Evolutionary conservation across 2,113 vertebrate species (phyloP).

Genomic region (Hypanus sabinus): DNA sequence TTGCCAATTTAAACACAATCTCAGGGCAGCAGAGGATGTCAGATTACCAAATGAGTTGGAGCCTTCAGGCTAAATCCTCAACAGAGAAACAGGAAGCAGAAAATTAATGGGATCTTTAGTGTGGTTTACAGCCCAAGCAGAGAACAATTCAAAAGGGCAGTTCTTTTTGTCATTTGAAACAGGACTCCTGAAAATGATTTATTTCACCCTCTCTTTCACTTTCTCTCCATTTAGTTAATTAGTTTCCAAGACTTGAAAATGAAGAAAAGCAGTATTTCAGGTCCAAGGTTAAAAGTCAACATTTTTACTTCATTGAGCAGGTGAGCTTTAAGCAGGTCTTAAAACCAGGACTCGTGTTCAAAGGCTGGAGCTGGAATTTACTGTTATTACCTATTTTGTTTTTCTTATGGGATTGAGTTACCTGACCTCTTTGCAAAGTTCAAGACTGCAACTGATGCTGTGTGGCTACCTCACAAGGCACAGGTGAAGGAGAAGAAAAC

Average conservation of each 20-base stretch:
- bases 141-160: conserved; percentile 31
- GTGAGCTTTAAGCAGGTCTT: not conserved
- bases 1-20: not conserved
- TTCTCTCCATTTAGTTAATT: conserved; percentile 1
- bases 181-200: not conserved
- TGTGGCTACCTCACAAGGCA: not conserved
- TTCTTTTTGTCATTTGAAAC: conserved; percentile 30
- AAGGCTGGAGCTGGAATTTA: not conserved
- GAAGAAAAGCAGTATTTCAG: not conserved
- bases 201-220: not conserved
- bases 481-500: not conserved
- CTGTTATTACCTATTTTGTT: not conserved
- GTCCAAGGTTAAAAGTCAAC: not conserved
- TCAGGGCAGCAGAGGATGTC: not conserved
- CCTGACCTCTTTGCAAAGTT: not conserved
- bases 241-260: not conserved
- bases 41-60: not conserved
- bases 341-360: not conserved
- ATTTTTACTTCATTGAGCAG: not conserved
- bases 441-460: not conserved
- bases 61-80: conserved; percentile 28
- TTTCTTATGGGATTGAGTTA: not conserved
- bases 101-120: conserved; percentile 35
- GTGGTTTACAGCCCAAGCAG: conserved; percentile 8
- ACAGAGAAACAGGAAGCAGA: conserved; percentile 19